Evolutionary conservation across 1,140 invertebrate species (phyloP), one percentile per base, ranked within the genome.

Genomic region (Bilobella aurantiaca): DNA sequence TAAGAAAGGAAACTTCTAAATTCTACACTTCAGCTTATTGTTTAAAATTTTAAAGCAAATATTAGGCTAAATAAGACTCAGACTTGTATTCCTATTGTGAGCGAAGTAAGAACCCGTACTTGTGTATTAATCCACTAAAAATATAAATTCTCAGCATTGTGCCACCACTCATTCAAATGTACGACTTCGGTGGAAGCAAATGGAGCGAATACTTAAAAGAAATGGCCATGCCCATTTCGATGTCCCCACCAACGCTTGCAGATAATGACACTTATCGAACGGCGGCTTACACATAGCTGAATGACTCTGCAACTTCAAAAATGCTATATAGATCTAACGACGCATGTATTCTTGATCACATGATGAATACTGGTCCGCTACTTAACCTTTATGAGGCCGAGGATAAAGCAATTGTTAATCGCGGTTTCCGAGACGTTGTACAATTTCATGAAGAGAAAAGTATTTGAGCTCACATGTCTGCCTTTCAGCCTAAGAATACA

Each of bases 201-300:
- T 70, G 64, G 64, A 70, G 66, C 12, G 47, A 66, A 8, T 64
- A 70, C 18, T 65, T 73, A 61, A 64, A 57, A 25, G 62, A 64
- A 56, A 64, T 62, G 2, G 71, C 71, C 23, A 67, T 66, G 56
- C 71, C 71, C 1, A 72, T 72, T 2, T 62, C 69, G 63, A 2
- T 58, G 5, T 65, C 71, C 2, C 71, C 68, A 12, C 61, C 59
- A 64, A 29, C 56, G 27, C 58, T 25, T 25, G 31, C 42, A 0
- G 58, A 65, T 18, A 58, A 62, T 23, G 65, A 60, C 14, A 72
- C 70, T 14, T 68, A 67, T 16, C 37, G 70, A 42, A 69, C 70
- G 8, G 70, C 70, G 1, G 64, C 67, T 1, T 72, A 72, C 57
- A 65, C 69, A 12, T 67, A 68, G 70, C 63, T 72, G 3, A 62